Percentiles rank a stretch among this genome's conserved stretches.
These are phyloP conservation scores for Megamerina dolium DNA, from an alignment of 2,888 invertebrate species.

Conservation along the genomic window DNA sequence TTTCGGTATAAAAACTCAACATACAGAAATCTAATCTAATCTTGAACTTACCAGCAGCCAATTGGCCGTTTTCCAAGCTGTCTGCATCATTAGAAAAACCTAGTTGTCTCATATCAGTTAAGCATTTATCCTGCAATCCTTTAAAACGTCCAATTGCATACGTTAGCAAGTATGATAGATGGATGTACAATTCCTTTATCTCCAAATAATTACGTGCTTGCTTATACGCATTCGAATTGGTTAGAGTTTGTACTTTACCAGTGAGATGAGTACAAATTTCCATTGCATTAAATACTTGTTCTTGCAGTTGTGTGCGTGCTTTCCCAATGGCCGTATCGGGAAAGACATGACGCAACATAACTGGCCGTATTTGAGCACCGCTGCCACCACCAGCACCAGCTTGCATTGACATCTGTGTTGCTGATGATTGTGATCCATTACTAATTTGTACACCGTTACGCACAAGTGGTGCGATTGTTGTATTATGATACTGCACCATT, in stretches of 20 bases:
- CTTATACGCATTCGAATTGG: conserved; percentile 49
- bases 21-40: too few relatives aligned
- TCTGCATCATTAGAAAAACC: conserved; percentile 47
- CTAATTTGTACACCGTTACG: conserved; percentile 24
- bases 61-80: conserved; percentile 44
- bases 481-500: conserved; percentile 16
- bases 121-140: conserved; percentile 46
- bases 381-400: too few relatives aligned
- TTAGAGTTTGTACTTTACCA: conserved; percentile 46
- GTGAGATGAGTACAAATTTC: conserved; percentile 48
- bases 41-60: conserved; percentile 41
- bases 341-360: conserved; percentile 38
- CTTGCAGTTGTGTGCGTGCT: conserved; percentile 43
- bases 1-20: too few relatives aligned
- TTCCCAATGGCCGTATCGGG: conserved; percentile 39
- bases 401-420: conserved; percentile 6
- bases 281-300: conserved; percentile 45
- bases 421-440: conserved; percentile 19
- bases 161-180: conserved; percentile 46
- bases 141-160: conserved; percentile 49
- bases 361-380: conserved; percentile 20
- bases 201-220: conserved; percentile 42
- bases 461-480: conserved; percentile 10
- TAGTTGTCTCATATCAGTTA: conserved; percentile 45
- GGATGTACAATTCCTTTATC: conserved; percentile 48